Conservation (phyloP, 92 coral and sea anemone species). For the Diadumene lineata region DNA sequence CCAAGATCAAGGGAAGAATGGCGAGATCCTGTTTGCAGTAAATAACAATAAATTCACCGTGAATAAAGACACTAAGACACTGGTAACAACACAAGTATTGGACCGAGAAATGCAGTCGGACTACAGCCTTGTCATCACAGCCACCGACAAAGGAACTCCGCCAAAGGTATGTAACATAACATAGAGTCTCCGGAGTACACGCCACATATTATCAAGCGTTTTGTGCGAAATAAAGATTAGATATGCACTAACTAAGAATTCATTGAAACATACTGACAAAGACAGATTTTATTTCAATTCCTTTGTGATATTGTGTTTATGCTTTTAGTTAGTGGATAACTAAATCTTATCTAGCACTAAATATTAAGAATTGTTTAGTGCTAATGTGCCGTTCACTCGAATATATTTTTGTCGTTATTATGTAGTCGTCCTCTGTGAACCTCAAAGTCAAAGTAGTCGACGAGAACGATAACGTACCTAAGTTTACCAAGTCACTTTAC, state of each 20-base stretch:
- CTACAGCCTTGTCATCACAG: constrained; percentile 74
- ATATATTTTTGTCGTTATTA: background rate
- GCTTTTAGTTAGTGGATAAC: too few relatives aligned
- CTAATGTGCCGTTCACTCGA: background rate
- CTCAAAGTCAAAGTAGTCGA: constrained; percentile 75
- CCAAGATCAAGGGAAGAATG: constrained; percentile 68
- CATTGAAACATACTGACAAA: too few relatives aligned
- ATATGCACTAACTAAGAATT: too few relatives aligned
- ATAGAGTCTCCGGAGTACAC: too few relatives aligned
- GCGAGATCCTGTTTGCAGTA: constrained; percentile 64
- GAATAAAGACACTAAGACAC: constrained; percentile 61
- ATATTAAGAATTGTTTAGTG: too few relatives aligned
- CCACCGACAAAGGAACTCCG: constrained; percentile 78
- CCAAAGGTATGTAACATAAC: constrained; percentile 65
- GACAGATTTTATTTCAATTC: too few relatives aligned
- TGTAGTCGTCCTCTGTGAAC: constrained; percentile 51
- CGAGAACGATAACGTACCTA: constrained; percentile 88
- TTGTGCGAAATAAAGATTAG: too few relatives aligned
- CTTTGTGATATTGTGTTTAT: too few relatives aligned
- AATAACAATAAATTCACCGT: constrained; percentile 75
- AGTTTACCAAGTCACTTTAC: constrained; percentile 70
- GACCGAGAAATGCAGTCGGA: constrained; percentile 75
- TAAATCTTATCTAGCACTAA: too few relatives aligned
- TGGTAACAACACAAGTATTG: constrained; percentile 72
- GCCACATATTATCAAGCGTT: too few relatives aligned